These are phyloP conservation scores for Eidolon helvum DNA, from an alignment of 2,113 vertebrate species.

Conservation along the genomic window DNA sequence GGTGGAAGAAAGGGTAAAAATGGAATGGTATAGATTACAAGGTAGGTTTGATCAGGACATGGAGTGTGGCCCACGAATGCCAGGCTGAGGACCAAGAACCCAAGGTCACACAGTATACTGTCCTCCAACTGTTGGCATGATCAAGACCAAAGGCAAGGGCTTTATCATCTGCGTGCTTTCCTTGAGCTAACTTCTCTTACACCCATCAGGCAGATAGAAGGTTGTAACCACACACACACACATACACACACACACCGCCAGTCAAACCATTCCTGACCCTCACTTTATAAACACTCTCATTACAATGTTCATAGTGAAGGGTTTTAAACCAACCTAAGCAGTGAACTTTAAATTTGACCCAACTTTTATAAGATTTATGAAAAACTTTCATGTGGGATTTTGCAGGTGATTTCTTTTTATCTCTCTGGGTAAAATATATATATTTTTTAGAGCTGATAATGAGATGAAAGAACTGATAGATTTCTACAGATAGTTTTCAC, in stretches of 20 bases:
- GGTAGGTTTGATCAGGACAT: background rate
- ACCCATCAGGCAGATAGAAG: background rate
- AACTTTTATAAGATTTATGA: slow-evolving; percentile 53
- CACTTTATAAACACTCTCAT: background rate
- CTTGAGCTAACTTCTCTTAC: background rate
- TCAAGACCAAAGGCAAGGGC: background rate
- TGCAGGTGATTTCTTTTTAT: slow-evolving; percentile 70
- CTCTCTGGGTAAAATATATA: slow-evolving; percentile 10
- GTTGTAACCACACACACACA: background rate
- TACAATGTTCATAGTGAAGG: background rate
- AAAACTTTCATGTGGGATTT: slow-evolving; percentile 53
- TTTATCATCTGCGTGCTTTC: background rate
- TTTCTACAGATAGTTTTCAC: slow-evolving; percentile 61
- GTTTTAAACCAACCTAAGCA: slow-evolving; percentile 31
- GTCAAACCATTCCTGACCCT: background rate
- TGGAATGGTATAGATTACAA: background rate
- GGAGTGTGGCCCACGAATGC: background rate
- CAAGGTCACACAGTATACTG: rapidly evolving
- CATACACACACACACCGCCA: background rate
- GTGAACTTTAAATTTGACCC: background rate
- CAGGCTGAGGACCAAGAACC: background rate
- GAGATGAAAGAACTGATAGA: slow-evolving; percentile 59
- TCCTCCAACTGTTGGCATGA: background rate
- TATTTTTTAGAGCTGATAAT: background rate
- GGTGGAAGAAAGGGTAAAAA: background rate